Conservation (phyloP, 2,797 vertebrate genomes). For the Forpus xanthops region DNA sequence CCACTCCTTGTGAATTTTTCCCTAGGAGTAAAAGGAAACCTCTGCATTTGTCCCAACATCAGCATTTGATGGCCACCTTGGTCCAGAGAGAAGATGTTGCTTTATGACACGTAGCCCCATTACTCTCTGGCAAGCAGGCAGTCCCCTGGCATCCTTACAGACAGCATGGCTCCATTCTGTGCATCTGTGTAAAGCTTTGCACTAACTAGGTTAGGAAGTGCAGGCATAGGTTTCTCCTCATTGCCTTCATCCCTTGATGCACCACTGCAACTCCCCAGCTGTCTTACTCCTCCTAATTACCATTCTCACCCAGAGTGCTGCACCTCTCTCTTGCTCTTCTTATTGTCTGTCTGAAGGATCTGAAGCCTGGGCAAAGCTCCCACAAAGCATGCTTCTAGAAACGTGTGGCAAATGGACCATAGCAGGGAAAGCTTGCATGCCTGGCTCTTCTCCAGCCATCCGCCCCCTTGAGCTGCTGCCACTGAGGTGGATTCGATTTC, state of each 20-base stretch:
- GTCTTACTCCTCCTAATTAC: not conserved
- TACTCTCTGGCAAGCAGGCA: not conserved
- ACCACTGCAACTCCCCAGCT: not conserved
- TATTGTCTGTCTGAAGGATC: not conserved
- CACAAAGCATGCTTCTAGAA: not conserved
- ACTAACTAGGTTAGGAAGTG: not conserved
- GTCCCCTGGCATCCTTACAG: not conserved
- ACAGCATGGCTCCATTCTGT: not conserved
- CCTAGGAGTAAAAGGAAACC: not conserved
- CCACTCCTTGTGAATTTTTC: not conserved
- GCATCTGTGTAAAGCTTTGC: not conserved
- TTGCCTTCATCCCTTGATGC: not conserved
- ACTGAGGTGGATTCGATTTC: not conserved
- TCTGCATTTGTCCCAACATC: rapidly evolving
- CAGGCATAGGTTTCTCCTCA: not conserved
- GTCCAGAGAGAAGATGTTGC: not conserved
- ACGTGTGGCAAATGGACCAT: not conserved
- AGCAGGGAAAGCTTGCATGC: not conserved
- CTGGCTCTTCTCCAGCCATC: not conserved
- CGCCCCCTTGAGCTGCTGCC: not conserved
- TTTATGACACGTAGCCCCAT: not conserved
- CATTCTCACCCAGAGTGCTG: not conserved
- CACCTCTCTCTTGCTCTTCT: not conserved
- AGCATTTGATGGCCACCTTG: not conserved
- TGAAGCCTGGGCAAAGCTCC: not conserved